Conservation (phyloP, 2,888 invertebrate genomes). For the Phasia obesa region DNA sequence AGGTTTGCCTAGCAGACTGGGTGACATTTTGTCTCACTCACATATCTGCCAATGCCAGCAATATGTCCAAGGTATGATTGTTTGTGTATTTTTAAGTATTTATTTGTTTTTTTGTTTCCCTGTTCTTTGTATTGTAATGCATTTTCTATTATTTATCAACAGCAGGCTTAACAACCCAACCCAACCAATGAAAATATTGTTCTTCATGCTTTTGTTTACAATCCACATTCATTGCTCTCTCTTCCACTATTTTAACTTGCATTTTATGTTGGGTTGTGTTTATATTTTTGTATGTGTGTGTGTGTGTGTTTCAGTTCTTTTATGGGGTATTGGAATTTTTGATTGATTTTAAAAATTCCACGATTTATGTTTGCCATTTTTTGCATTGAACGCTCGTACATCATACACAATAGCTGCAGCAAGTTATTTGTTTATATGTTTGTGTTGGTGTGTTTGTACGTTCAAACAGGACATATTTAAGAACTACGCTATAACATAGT, state of each 20-base stretch:
- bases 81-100: constrained; percentile 33
- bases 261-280: constrained; percentile 17
- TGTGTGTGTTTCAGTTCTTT: constrained; percentile 36
- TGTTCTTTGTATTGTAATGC: constrained; percentile 63
- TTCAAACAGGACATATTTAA: neutral
- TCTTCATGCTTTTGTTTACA: constrained; percentile 26
- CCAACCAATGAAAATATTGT: constrained; percentile 30
- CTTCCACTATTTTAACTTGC: constrained; percentile 3
- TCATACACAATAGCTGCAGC: constrained; percentile 51
- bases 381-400: constrained; percentile 61
- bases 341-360: constrained; percentile 73
- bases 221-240: neutral
- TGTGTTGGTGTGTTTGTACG: neutral
- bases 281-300: neutral
- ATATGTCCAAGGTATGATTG: constrained; percentile 8
- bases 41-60: neutral
- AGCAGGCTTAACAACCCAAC: constrained; percentile 60
- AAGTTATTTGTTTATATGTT: constrained; percentile 49
- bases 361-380: constrained; percentile 71
- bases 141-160: constrained; percentile 72
- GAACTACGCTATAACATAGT: neutral
- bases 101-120: constrained; percentile 46
- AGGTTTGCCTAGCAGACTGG: constrained; percentile 1
- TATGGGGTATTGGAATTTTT: constrained; percentile 69
- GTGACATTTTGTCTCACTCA: neutral